Percentiles rank a stretch among this genome's conserved stretches.
phyloP scores from a whole-genome alignment of 2,888 invertebrate species.

The Helleia helle region DNA sequence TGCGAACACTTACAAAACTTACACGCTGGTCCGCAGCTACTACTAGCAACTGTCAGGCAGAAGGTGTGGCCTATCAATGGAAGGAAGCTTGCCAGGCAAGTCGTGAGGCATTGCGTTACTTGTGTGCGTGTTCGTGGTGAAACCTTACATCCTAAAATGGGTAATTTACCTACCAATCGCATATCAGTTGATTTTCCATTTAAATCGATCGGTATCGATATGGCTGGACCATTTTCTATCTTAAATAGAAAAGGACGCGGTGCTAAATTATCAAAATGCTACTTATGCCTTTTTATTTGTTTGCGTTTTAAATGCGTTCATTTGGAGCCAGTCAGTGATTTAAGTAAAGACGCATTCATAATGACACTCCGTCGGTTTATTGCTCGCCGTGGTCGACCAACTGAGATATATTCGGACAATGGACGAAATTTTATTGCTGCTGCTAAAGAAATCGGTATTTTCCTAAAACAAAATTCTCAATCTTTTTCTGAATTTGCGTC shows the following conservation, averaged over 20 bases:
- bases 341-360: conserved; percentile 19
- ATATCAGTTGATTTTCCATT: conserved; percentile 18
- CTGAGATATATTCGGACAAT: conserved; percentile 19
- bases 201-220: conserved; percentile 12
- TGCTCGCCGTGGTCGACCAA: conserved; percentile 19
- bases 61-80: too few species aligned
- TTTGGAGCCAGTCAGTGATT: conserved; percentile 18
- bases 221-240: conserved; percentile 14
- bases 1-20: too few species aligned
- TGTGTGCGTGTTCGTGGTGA: conserved; percentile 18
- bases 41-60: too few species aligned
- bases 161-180: conserved; percentile 22
- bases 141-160: conserved; percentile 25
- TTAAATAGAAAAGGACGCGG: conserved; percentile 16
- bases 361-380: conserved; percentile 20
- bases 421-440: conserved; percentile 22
- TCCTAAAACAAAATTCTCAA: conserved; percentile 16
- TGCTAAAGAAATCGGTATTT: conserved; percentile 16
- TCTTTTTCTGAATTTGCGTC: too few species aligned
- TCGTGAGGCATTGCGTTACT: too few species aligned
- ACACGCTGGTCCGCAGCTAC: conserved; percentile 25
- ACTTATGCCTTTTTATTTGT: conserved; percentile 23
- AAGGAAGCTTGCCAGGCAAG: too few species aligned
- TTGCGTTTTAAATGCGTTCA: conserved; percentile 19
- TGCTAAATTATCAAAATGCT: too few species aligned